Evolutionary conservation across 2,888 invertebrate genomes (phyloP), one percentile per base, ranked within the genome.

Genomic region (Cistogaster globosa): DNA sequence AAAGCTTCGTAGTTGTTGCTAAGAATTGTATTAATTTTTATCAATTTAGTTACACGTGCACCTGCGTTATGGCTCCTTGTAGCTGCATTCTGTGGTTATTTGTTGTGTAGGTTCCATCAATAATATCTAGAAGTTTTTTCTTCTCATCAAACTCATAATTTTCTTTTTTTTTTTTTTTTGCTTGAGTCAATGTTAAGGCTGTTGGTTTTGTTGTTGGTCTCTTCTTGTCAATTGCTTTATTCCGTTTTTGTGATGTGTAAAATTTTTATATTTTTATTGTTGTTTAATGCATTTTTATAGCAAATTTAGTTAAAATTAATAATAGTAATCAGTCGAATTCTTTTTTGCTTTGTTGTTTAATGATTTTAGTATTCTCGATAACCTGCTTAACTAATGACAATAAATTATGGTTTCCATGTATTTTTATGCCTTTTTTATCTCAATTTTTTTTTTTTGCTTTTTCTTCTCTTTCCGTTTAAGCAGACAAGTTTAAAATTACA

Each of bases 281-380:
- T 77, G 53, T 86, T 82, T 67, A 82, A 79, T 82, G 85, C 78
- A 82, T 83, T 86, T 80, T 86, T 83, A 80, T 83, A 83, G 83
- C 83, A 86, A 83, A 86, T 86, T 86, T 86, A 86, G 82, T 72
- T 83, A 83, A 83, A 80, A 83, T 83, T 83, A 80, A 80, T 80
- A 86, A 86, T 79, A 76, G 80, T 77, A 48, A 80, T 80, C 12
- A 72, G 75, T 58, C 36, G 32, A 12, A 63, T 26, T n/a, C 26
- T 62, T n/a, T 60, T 69, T 53, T 48, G 69, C 38, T 71, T 60
- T 57, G 20, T 55, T 58, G 58, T 38, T 62, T 48, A 78, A 55
- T 71, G 22, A 38, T 62, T 68, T 22, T 6, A 57, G 45, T 45
- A 65, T 65, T 55, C 72, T 26, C 68, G 69, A 62, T 57, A 68